Conservation (phyloP, 2,797 vertebrate species). For the Myotis planiceps region DNA sequence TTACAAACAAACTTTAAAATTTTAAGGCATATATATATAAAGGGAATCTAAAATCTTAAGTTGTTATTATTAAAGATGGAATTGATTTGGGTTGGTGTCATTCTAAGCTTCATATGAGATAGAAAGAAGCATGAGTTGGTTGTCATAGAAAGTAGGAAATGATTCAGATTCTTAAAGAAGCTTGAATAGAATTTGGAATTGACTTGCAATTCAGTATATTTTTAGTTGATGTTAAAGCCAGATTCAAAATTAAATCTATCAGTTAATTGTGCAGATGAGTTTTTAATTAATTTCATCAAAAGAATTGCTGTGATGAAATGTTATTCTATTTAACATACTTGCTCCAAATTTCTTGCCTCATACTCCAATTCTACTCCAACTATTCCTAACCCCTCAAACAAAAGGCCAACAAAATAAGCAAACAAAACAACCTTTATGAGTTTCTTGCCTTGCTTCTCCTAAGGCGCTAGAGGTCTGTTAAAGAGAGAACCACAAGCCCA, state of each 20-base stretch:
- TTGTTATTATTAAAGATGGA: neutral
- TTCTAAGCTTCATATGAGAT: constrained; percentile 42
- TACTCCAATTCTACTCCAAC: neutral
- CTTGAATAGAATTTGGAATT: constrained; percentile 63
- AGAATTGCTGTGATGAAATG: constrained; percentile 50
- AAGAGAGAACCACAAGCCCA: neutral
- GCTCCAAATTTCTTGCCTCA: neutral
- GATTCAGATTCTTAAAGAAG: constrained; percentile 62
- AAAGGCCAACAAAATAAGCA: neutral
- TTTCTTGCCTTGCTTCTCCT: neutral
- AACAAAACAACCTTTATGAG: neutral
- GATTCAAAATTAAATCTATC: constrained; percentile 63
- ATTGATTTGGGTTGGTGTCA: constrained; percentile 45
- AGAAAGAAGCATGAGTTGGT: constrained; percentile 45
- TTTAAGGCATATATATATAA: neutral
- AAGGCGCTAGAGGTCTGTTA: neutral
- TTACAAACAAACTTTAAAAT: neutral
- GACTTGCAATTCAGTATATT: constrained; percentile 58
- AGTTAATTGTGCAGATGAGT: constrained; percentile 55
- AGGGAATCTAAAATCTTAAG: neutral
- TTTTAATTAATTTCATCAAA: constrained; percentile 67
- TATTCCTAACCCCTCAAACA: neutral
- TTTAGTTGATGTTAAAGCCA: constrained; percentile 65
- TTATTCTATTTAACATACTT: constrained; percentile 33
- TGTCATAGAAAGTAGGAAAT: constrained; percentile 73